These are phyloP conservation scores for Hemiprocne comata DNA, from an alignment of 2,113 vertebrate genomes.

Conservation along the genomic window DNA sequence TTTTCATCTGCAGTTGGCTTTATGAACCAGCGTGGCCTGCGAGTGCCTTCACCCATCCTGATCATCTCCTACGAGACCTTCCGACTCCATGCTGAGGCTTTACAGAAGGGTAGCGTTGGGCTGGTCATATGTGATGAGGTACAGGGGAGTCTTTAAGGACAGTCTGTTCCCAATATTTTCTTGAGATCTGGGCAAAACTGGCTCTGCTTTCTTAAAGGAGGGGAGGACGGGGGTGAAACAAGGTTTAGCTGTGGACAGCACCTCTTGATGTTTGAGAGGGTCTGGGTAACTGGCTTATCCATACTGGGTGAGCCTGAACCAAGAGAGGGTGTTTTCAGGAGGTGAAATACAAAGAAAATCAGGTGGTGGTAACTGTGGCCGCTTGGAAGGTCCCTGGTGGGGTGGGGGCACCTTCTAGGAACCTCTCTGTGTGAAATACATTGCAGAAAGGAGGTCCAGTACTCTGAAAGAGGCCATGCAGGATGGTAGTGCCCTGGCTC, in stretches of 20 bases:
- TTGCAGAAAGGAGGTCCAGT: background rate
- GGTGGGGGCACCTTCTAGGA: background rate
- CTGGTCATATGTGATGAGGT: slow-evolving; percentile 96
- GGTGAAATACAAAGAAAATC: background rate
- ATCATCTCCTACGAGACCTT: slow-evolving; percentile 98
- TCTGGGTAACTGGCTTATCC: background rate
- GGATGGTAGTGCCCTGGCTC: background rate
- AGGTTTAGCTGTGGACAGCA: background rate
- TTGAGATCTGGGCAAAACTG: background rate
- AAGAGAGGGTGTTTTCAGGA: background rate
- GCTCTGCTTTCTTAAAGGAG: background rate
- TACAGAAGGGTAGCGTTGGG: slow-evolving; percentile 90
- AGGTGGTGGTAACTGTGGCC: background rate
- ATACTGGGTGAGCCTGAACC: background rate
- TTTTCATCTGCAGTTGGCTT: slow-evolving; percentile 80
- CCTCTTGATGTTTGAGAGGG: background rate
- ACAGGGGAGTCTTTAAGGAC: background rate
- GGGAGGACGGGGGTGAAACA: background rate
- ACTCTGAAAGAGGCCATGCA: background rate
- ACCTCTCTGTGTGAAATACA: background rate
- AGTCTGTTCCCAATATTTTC: background rate
- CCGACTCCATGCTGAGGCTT: slow-evolving; percentile 86
- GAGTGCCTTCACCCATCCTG: slow-evolving; percentile 90
- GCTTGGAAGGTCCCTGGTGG: background rate
- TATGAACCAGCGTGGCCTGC: slow-evolving; percentile 87